phyloP scores from a whole-genome alignment of 2,797 vertebrate genomes.

The Microctenopoma steveboyesi region DNA sequence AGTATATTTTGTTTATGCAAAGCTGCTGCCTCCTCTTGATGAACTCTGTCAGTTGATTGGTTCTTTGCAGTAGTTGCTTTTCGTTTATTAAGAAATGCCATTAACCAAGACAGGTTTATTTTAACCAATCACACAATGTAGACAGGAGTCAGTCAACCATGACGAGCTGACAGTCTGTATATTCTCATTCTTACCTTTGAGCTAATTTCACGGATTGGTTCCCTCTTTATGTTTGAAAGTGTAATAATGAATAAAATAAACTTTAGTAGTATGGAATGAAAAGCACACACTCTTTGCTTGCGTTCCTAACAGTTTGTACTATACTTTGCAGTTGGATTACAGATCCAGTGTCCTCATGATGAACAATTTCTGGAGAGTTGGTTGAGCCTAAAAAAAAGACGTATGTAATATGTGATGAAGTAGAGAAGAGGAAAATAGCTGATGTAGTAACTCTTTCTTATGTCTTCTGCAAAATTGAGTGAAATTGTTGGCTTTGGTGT shows the following conservation, averaged over 20 bases:
- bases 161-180: slow-evolving; percentile 13
- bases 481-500: background rate
- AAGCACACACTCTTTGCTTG: slow-evolving; percentile 10
- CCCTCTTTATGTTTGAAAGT: slow-evolving; percentile 19
- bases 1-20: background rate
- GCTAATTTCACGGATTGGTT: slow-evolving; percentile 43
- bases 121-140: slow-evolving; percentile 8
- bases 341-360: background rate
- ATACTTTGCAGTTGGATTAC: background rate
- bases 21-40: slow-evolving; percentile 2
- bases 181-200: slow-evolving; percentile 24
- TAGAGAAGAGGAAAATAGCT: no score
- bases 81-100: slow-evolving; percentile 14
- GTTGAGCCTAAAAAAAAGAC: background rate
- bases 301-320: background rate
- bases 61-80: slow-evolving; percentile 7
- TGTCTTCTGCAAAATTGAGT: background rate
- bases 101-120: slow-evolving; percentile 11
- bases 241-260: slow-evolving; percentile 37
- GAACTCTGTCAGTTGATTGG: slow-evolving; percentile 22
- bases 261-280: slow-evolving; percentile 14
- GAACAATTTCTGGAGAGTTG: slow-evolving; percentile 1
- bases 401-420: background rate
- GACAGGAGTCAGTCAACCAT: slow-evolving; percentile 26
- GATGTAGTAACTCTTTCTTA: no score